phyloP scores from a whole-genome alignment of 37 sponge, comb jelly and placozoan genomes.

The Beroe ovata region DNA sequence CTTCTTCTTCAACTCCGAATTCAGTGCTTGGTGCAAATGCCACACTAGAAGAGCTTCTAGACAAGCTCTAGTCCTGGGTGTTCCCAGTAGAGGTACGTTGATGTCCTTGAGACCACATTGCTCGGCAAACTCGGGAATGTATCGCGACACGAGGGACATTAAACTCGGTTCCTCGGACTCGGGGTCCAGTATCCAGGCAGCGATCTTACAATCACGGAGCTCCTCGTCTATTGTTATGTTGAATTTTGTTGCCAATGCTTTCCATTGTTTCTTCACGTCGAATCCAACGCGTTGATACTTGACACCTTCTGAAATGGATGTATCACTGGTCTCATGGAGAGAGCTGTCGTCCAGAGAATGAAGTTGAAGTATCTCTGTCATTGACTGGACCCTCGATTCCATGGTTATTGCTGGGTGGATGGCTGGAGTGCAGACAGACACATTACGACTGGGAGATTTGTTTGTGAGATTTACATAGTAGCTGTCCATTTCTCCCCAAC shows the following conservation, averaged over 20 bases:
- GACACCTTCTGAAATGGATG: background rate
- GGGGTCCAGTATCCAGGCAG: constrained; percentile 89
- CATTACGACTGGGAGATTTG: background rate
- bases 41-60: constrained; percentile 73
- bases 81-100: background rate
- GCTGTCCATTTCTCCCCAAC: constrained; percentile 81
- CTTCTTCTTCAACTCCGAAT: constrained; percentile 72
- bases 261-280: constrained; percentile 79
- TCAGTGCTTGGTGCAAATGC: constrained; percentile 74
- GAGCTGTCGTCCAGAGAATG: background rate
- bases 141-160: constrained; percentile 73
- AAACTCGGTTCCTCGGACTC: constrained; percentile 78
- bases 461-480: constrained; percentile 74
- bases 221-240: constrained; percentile 26
- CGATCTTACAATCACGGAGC: constrained; percentile 78
- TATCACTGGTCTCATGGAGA: background rate
- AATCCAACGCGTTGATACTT: constrained; percentile 71
- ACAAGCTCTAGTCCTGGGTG: constrained; percentile 73
- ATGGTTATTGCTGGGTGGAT: background rate
- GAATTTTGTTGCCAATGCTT: constrained; percentile 70
- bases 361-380: constrained; percentile 1
- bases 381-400: background rate
- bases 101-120: constrained; percentile 8
- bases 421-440: constrained; percentile 30
- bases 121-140: constrained; percentile 74